These are phyloP conservation scores for Xylota sylvarum DNA, from an alignment of 2,888 invertebrate genomes.

Conservation along the genomic window DNA sequence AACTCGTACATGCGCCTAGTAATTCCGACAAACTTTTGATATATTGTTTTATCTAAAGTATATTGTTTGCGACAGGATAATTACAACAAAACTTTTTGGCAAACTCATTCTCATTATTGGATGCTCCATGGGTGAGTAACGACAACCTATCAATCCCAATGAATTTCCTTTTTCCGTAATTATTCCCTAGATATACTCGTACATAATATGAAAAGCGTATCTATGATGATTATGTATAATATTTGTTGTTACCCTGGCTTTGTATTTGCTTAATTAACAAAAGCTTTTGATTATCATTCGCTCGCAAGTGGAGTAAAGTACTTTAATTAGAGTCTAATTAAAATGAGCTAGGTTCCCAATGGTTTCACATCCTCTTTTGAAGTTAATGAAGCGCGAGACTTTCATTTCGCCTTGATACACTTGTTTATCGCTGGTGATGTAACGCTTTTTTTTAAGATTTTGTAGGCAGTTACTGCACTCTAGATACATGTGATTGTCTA, in stretches of 20 bases:
- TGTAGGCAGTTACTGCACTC: not conserved
- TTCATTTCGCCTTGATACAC: not conserved
- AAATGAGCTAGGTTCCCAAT: constrained; percentile 3
- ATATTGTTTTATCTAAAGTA: not conserved
- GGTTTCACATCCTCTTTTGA: constrained; percentile 18
- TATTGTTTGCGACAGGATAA: not conserved
- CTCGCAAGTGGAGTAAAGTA: not conserved
- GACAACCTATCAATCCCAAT: constrained; percentile 4
- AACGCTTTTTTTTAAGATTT: not conserved
- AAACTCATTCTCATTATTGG: not conserved
- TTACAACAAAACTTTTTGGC: constrained; percentile 8
- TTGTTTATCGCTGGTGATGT: not conserved
- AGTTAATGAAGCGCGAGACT: constrained; percentile 21
- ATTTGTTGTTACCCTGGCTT: not conserved
- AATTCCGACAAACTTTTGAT: not conserved
- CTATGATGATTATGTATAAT: not conserved
- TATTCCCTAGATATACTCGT: not conserved
- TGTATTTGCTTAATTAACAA: constrained; percentile 5
- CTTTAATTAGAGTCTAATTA: constrained; percentile 17
- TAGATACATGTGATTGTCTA: not conserved
- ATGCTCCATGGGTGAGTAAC: not conserved
- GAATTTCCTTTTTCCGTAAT: constrained; percentile 2
- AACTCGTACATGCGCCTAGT: not conserved
- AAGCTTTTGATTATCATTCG: not conserved
- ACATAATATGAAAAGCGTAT: not conserved